These are phyloP conservation scores for Blastobasis adustella DNA, from an alignment of 2,888 invertebrate genomes.

Conservation along the genomic window DNA sequence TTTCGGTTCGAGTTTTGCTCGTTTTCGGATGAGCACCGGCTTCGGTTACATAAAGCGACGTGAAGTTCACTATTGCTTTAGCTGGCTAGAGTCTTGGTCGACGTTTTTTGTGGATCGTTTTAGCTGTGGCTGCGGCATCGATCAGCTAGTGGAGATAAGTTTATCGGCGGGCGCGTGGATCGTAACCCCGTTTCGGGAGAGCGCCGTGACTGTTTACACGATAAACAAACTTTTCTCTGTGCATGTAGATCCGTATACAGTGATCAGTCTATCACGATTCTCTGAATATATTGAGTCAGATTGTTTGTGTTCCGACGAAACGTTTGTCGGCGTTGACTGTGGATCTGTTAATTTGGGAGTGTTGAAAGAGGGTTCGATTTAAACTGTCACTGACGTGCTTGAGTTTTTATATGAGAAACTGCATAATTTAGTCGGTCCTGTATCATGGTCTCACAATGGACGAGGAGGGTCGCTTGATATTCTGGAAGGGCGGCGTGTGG, in stretches of 20 bases:
- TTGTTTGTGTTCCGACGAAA: conserved; percentile 10
- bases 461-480: conserved; percentile 61
- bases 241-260: conserved; percentile 24
- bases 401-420: no score
- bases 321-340: conserved; percentile 7
- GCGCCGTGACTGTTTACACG: conserved; percentile 34
- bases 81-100: no score
- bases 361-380: no score
- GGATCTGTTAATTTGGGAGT: no score
- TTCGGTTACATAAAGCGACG: conserved; percentile 17
- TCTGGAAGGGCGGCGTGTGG: conserved; percentile 67
- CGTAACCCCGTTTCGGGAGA: conserved; percentile 33
- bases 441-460: conserved; percentile 35
- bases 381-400: no score
- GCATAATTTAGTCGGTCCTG: no score
- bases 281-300: conserved; percentile 23
- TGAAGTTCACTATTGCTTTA: not conserved
- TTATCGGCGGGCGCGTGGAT: conserved; percentile 34
- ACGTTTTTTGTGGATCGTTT: no score
- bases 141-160: conserved; percentile 25
- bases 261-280: conserved; percentile 19
- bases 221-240: conserved; percentile 31
- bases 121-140: conserved; percentile 9
- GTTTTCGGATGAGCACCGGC: conserved; percentile 39
- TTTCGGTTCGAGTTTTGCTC: conserved; percentile 49